Evolutionary conservation across 1,140 invertebrate species (phyloP), one percentile per base, ranked within the genome.

Genomic region (Drosophila nebulosa): DNA sequence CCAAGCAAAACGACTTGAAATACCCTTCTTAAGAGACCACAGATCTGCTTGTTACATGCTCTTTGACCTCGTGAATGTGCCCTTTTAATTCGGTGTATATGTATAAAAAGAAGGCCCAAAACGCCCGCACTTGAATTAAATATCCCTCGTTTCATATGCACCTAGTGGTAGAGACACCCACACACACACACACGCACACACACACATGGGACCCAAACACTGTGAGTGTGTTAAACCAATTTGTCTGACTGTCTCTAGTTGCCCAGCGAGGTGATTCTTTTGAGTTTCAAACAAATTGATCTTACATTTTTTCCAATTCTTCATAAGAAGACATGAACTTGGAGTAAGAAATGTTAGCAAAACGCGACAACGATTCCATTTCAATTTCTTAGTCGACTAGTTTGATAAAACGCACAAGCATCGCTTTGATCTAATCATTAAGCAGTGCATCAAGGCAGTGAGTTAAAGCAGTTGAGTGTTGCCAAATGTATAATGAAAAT

Each of bases 111-210:
- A 35, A 69, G 67, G 62, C 51, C 56, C 57, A 63, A 60, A 68
- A 61, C 64, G 66, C 75, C 71, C 64, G 64, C 80, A 86, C 74
- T 86, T 71, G 78, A 85, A 86, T 85, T 85, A 86, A 85, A 85
- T 62, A 85, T 85, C 73, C 71, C 70, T 69, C 62, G 72, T 69
- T 86, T 67, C 64, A 55, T 67, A 85, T 74, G 60, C 59, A 63
- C 52, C 65, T 70, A 32, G 9, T 10, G 56, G 58, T 61, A 64
- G 66, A 69, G 39, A 78, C 24, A 36, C 62, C 63, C 30, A 53
- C 63, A 64, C 56, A 58, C 4, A 36, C 14, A 46, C 16, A n/a
- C n/a, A n/a, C n/a, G n/a, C n/a, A n/a, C 10, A 10, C 6, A n/a
- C 5, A 14, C n/a, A 9, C 16, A n/a, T 27, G 52, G 24, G 52